phyloP scores from a whole-genome alignment of 1,140 invertebrate genomes.

The Cryptotermes secundus region DNA sequence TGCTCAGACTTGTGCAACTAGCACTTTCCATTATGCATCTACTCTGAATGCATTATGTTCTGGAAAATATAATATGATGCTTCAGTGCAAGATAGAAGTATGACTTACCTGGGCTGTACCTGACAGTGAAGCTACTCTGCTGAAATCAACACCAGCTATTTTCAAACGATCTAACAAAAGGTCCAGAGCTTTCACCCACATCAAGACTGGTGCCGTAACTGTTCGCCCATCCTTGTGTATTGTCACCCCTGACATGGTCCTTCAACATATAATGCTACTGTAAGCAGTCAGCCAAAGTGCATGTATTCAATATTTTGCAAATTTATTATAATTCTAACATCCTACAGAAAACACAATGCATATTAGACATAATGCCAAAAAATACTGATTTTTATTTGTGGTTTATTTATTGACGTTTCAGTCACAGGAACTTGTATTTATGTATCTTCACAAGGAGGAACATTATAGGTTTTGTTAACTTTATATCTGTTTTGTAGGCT shows the following conservation, averaged over 20 bases:
- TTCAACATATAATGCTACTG: conserved; percentile 45
- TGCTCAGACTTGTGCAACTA: neutral
- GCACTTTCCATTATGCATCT: neutral
- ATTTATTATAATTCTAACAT: too few relatives aligned
- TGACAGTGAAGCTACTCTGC: conserved; percentile 77
- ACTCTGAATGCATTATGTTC: conserved; percentile 13
- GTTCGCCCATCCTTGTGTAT: conserved; percentile 57
- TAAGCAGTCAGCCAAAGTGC: too few relatives aligned
- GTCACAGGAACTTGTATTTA: too few relatives aligned
- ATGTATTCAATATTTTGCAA: too few relatives aligned
- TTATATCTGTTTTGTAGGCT: too few relatives aligned
- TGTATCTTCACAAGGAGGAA: too few relatives aligned
- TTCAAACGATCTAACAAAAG: conserved; percentile 83
- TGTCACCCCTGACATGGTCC: conserved; percentile 79
- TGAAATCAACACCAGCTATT: conserved; percentile 79
- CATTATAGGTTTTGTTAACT: too few relatives aligned
- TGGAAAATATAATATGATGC: conserved; percentile 33
- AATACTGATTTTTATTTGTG: too few relatives aligned
- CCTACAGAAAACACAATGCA: too few relatives aligned
- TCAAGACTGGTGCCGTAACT: conserved; percentile 79
- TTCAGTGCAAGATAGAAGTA: conserved; percentile 13
- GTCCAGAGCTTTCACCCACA: conserved; percentile 96
- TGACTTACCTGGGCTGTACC: conserved; percentile 80
- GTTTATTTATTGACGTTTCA: too few relatives aligned
- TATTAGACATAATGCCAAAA: too few relatives aligned